A percentile compares a stretch with the other conserved stretches of the same genome.
Conservation (phyloP, 2,797 vertebrate species). For the Pristis pectinata region DNA sequence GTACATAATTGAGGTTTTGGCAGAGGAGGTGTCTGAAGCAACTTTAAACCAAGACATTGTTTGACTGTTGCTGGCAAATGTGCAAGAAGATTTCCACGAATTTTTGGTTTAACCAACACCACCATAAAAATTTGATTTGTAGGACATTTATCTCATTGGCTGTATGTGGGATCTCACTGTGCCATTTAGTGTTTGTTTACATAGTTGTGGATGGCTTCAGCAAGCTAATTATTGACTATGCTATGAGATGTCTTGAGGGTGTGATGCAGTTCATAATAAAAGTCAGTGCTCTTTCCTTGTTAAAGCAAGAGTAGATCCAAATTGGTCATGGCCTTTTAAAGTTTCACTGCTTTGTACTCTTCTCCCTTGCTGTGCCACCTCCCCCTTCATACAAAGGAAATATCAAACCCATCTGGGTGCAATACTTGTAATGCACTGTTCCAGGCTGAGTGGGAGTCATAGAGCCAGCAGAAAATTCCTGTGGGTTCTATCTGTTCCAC, state of each 20-base stretch:
- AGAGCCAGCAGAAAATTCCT: conserved; percentile 83
- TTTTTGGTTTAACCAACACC: not conserved
- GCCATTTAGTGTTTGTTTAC: not conserved
- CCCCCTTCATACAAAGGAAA: conserved; percentile 46
- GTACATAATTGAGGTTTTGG: not conserved
- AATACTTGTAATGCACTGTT: conserved; percentile 72
- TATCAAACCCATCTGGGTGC: conserved; percentile 76
- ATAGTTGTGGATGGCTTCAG: not conserved
- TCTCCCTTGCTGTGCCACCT: not conserved
- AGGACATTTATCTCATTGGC: not conserved
- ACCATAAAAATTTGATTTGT: not conserved
- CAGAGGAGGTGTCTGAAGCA: not conserved
- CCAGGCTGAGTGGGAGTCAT: conserved; percentile 62
- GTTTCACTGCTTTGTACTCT: conserved; percentile 39
- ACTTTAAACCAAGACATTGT: not conserved
- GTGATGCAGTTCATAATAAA: conserved; percentile 41
- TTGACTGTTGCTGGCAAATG: not conserved
- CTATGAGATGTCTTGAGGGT: not conserved
- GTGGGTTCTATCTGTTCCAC: conserved; percentile 77
- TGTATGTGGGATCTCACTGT: not conserved
- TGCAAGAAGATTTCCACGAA: not conserved
- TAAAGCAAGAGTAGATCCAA: conserved; percentile 49
- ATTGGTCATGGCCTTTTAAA: conserved; percentile 42
- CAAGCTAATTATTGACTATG: not conserved
- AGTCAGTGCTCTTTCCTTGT: conserved; percentile 46